Evolutionary conservation across 1,140 invertebrate genomes (phyloP).

Genomic region (Brachionus calyciflorus): DNA sequence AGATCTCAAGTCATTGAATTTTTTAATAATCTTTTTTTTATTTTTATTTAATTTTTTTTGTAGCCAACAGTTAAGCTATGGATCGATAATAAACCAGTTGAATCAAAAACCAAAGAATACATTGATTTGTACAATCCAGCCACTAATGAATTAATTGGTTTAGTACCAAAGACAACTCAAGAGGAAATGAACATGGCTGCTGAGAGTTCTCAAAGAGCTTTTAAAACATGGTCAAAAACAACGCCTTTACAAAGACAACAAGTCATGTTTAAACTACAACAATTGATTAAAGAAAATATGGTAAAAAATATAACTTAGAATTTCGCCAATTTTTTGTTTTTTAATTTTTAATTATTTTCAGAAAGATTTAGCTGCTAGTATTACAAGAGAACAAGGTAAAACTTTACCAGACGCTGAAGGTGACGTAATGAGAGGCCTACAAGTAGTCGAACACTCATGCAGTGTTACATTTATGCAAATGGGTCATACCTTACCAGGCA

Average conservation of each 20-base stretch:
- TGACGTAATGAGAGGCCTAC: conserved; percentile 91
- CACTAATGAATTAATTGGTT: conserved; percentile 69
- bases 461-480: conserved; percentile 83
- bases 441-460: conserved; percentile 94
- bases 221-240: conserved; percentile 79
- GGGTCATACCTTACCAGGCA: conserved; percentile 84
- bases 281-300: conserved; percentile 74
- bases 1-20: background rate
- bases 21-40: no score
- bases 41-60: background rate
- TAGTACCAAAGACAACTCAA: conserved; percentile 84
- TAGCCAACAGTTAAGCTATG: conserved; percentile 76
- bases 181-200: conserved; percentile 88
- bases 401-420: conserved; percentile 94
- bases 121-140: conserved; percentile 88
- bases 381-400: conserved; percentile 95
- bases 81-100: conserved; percentile 89
- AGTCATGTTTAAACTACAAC: conserved; percentile 86
- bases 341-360: conserved; percentile 57
- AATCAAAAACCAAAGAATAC: conserved; percentile 86
- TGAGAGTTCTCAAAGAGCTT: conserved; percentile 78
- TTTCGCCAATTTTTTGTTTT: background rate
- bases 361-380: conserved; percentile 73
- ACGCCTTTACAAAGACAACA: conserved; percentile 90
- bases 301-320: conserved; percentile 50